Evolutionary conservation across 2,113 vertebrate species (phyloP), one percentile per base, ranked within the genome.

Genomic region (Dicrurus megarhynchus): DNA sequence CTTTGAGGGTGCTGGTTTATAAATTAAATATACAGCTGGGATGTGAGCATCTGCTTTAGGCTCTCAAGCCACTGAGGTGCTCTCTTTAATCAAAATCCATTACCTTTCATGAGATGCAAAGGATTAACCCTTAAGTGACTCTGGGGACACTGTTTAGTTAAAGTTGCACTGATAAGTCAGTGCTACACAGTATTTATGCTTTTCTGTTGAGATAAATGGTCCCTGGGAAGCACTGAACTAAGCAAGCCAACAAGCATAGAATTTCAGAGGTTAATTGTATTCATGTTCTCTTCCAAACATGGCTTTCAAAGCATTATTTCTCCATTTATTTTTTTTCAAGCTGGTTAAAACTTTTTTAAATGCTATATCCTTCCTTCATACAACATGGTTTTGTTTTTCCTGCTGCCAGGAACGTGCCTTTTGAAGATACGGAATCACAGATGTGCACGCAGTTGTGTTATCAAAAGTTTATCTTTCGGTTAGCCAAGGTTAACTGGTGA

Each of bases 251-350:
- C 83, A 95, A 91, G 93, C 70, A 89, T 60, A 90, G 89, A 50
- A 93, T 93, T 97, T 97, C 94, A 91, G 73, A 89, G 81, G 89
- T 96, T 97, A 96, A 96, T 93, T 89, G 73, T 91, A 91, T 95
- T 87, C 94, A 63, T 49, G 76, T 91, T 83, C 68, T 82, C 88
- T 86, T 93, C 78, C 74, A 97, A 92, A 87, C 68, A 44, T 61
- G 63, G 26, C 37, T 95, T 71, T 92, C 49, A 90, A 89, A 81
- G 80, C 87, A 94, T 97, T 95, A 94, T 92, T 95, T 91, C 53
- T 83, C 63, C 22, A 1, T 69, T 74, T 68, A 7, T 33, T 37
- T 42, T 69, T 46, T 47, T 75, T 86, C 52, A 60, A 89, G 23
- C 12, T 71, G 33, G 49, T 84, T 93, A 57, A 67, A 71, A 92